Percentiles rank a stretch among this genome's conserved stretches.
Conservation (phyloP, 2,888 invertebrate genomes). For the Euspilapteryx auroguttella region DNA sequence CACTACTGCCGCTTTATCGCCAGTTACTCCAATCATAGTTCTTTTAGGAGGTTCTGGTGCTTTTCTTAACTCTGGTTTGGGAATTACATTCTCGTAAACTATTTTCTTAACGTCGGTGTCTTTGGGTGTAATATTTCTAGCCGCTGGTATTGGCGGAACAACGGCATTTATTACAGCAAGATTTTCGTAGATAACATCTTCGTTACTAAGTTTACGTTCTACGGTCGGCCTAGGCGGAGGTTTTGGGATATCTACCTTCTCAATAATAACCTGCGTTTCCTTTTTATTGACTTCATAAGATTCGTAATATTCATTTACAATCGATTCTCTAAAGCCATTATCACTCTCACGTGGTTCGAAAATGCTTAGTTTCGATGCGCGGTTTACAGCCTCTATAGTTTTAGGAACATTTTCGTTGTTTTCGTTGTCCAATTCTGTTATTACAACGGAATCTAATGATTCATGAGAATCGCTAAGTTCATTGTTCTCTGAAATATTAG, state of each 20-base stretch:
- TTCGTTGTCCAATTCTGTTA: constrained; percentile 20
- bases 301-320: constrained; percentile 47
- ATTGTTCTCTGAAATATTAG: constrained; percentile 49
- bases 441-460: constrained; percentile 24
- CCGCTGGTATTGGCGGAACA: constrained; percentile 32
- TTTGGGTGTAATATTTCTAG: constrained; percentile 28
- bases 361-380: constrained; percentile 22
- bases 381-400: constrained; percentile 26
- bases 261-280: constrained; percentile 10
- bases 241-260: constrained; percentile 16
- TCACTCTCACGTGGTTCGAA: constrained; percentile 29
- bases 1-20: too few relatives aligned
- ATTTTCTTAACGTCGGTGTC: constrained; percentile 17
- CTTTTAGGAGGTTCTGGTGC: constrained; percentile 14
- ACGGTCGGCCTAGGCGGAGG: constrained; percentile 31
- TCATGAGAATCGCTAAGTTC: constrained; percentile 37
- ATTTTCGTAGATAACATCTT: constrained; percentile 38
- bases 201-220: constrained; percentile 10
- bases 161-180: constrained; percentile 16
- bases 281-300: constrained; percentile 27
- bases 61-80: background rate
- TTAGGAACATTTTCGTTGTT: constrained; percentile 11
- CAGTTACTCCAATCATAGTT: too few relatives aligned
- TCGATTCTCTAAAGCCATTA: constrained; percentile 16
- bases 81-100: constrained; percentile 35